A percentile compares a stretch with the other conserved stretches of the same genome.
Evolutionary conservation across 2,888 invertebrate species (phyloP).

Genomic region (Crocallis elinguaria): DNA sequence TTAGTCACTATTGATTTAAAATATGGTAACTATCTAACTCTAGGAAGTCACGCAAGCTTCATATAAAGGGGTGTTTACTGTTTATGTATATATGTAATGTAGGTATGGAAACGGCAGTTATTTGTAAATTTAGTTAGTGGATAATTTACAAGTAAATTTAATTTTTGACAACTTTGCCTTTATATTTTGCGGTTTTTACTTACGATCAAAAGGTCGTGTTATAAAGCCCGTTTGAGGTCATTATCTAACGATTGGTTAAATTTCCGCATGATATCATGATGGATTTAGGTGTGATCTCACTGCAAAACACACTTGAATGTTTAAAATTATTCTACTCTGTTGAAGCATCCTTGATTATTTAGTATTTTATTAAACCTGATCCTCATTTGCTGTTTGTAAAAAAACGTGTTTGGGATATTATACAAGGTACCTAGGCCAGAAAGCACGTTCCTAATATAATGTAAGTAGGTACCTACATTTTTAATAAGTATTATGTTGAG

Average conservation of each 20-base stretch:
- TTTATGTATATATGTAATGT: slow-evolving; percentile 11
- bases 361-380: too few species aligned
- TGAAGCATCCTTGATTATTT: too few species aligned
- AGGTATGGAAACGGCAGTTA: neutral
- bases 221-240: slow-evolving; percentile 24
- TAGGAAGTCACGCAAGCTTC: slow-evolving; percentile 14
- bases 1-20: too few species aligned
- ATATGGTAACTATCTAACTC: too few species aligned
- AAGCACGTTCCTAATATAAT: too few species aligned
- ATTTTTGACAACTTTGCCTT: neutral
- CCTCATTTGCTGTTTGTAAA: too few species aligned
- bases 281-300: slow-evolving; percentile 21
- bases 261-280: slow-evolving; percentile 24
- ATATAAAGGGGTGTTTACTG: slow-evolving; percentile 8
- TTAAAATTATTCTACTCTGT: neutral
- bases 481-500: too few species aligned
- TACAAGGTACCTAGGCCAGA: too few species aligned
- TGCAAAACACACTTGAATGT: neutral
- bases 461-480: too few species aligned
- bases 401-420: too few species aligned
- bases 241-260: slow-evolving; percentile 8
- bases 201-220: slow-evolving; percentile 20
- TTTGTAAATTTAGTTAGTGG: slow-evolving; percentile 3
- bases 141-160: neutral
- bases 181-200: slow-evolving; percentile 1